Conservation (phyloP, 2,113 vertebrate species). For the Ondatra zibethicus region DNA sequence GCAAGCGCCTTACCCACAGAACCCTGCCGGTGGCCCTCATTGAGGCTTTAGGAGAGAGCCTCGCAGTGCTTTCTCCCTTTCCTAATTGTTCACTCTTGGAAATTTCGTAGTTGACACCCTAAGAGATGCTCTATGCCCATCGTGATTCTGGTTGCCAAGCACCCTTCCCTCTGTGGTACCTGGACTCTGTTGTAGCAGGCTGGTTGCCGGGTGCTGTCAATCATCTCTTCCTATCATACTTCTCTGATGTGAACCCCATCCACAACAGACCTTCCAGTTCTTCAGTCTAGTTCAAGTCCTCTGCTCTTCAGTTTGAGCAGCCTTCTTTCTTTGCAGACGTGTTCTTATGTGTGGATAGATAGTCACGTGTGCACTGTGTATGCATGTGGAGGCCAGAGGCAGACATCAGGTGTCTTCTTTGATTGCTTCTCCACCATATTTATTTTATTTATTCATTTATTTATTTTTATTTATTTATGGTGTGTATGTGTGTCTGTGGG, state of each 20-base stretch:
- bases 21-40: not conserved
- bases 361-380: not conserved
- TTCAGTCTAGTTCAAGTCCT: not conserved
- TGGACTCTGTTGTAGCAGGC: not conserved
- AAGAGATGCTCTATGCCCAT: not conserved
- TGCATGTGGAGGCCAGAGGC: not conserved
- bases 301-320: not conserved
- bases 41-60: not conserved
- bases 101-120: not conserved
- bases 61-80: not conserved
- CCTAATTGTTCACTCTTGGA: not conserved
- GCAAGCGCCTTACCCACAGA: not conserved
- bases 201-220: not conserved
- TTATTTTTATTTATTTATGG: not conserved
- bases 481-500: not conserved
- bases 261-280: not conserved
- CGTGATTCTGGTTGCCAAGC: not conserved
- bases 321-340: too few relatives aligned
- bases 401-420: not conserved
- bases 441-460: too few relatives aligned
- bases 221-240: not conserved
- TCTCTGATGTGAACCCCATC: slow-evolving; percentile 1
- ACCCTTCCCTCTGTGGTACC: not conserved
- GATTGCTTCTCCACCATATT: not conserved
- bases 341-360: too few relatives aligned